Evolutionary conservation across 2,797 vertebrate genomes (phyloP).

Genomic region (Poeciliopsis infans): DNA sequence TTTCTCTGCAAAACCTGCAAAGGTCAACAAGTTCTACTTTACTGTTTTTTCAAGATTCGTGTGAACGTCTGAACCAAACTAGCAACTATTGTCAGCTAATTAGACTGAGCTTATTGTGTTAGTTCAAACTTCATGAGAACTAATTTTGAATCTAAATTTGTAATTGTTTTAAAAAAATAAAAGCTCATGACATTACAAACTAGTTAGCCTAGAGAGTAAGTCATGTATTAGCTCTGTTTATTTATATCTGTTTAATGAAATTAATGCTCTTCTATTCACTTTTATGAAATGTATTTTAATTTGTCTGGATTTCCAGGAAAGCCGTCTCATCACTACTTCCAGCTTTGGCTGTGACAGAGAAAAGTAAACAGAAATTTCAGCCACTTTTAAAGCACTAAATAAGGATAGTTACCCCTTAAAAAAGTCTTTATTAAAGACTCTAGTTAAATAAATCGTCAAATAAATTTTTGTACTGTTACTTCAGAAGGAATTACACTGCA

Average conservation of each 20-base stretch:
- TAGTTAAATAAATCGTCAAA: too few species aligned
- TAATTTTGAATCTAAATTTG: not conserved
- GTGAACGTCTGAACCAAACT: not conserved
- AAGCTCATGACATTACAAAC: not conserved
- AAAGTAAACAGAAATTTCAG: not conserved
- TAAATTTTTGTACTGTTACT: not conserved
- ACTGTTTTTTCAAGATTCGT: not conserved
- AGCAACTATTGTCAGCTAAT: not conserved
- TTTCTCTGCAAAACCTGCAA: not conserved
- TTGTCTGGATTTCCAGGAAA: not conserved
- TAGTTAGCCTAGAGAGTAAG: not conserved
- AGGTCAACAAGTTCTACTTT: not conserved
- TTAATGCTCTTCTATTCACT: not conserved
- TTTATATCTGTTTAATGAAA: not conserved
- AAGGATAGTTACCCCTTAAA: not conserved
- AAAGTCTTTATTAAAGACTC: not conserved
- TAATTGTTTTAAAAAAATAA: not conserved
- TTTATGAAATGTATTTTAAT: not conserved
- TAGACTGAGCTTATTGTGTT: not conserved
- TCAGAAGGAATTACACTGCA: not conserved
- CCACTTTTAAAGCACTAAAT: not conserved
- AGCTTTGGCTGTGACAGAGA: not conserved
- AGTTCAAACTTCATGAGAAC: not conserved
- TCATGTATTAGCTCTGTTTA: not conserved
- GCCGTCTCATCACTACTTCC: not conserved